phyloP scores from a whole-genome alignment of 2,888 invertebrate genomes.

The Brenthis daphne region DNA sequence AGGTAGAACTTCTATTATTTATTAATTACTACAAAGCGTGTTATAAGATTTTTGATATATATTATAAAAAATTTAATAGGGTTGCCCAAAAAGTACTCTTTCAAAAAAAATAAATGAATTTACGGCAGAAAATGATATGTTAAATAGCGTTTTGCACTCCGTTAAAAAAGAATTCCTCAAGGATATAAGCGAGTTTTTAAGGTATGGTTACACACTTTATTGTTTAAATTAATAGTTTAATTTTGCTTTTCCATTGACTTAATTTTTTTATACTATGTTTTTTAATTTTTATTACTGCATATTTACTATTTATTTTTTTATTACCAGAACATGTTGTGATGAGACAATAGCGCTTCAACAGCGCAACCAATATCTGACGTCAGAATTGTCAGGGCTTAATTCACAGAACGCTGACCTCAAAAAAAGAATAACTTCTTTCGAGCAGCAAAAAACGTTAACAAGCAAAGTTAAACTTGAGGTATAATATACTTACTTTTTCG shows the following conservation, averaged over 20 bases:
- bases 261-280: not conserved
- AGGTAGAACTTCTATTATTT: conserved; percentile 45
- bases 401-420: conserved; percentile 61
- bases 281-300: not conserved
- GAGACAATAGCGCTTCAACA: conserved; percentile 59
- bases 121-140: conserved; percentile 64
- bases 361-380: conserved; percentile 58
- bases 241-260: not conserved
- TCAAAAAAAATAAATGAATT: conserved; percentile 66
- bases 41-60: not conserved
- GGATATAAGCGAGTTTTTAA: conserved; percentile 56
- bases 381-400: conserved; percentile 58
- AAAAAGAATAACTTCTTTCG: conserved; percentile 58
- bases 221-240: too few relatives aligned
- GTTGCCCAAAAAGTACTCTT: conserved; percentile 53
- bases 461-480: conserved; percentile 61
- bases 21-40: not conserved
- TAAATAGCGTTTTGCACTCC: conserved; percentile 55
- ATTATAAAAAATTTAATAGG: conserved; percentile 44
- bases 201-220: conserved; percentile 46
- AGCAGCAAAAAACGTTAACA: conserved; percentile 52
- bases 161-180: conserved; percentile 58
- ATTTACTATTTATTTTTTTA: conserved; percentile 12
- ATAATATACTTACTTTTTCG: not conserved
- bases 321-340: conserved; percentile 58